A percentile compares a stretch with the other conserved stretches of the same genome.
These are phyloP conservation scores for Nematopogon swammerdamellus DNA, from an alignment of 2,888 invertebrate species.

Conservation along the genomic window DNA sequence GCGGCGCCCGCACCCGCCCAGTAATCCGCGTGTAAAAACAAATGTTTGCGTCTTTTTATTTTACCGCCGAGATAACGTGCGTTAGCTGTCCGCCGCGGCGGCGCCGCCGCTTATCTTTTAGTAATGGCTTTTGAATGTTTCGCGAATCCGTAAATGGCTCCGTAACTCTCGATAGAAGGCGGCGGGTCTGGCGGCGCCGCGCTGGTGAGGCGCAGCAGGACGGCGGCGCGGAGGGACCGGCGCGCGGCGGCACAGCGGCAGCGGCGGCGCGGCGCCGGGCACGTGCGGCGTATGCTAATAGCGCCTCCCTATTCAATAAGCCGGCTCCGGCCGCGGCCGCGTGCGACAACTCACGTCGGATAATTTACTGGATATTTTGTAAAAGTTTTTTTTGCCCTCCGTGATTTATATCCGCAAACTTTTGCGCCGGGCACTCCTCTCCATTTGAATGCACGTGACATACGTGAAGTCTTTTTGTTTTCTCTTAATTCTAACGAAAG, in stretches of 20 bases:
- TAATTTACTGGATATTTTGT: conserved; percentile 58
- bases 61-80: conserved; percentile 3
- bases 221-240: conserved; percentile 11
- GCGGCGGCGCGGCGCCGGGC: conserved; percentile 19
- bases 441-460: conserved; percentile 57
- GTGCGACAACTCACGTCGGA: conserved; percentile 54
- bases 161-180: neutral
- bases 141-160: neutral
- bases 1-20: neutral
- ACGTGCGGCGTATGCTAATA: conserved; percentile 50
- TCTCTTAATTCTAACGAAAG: conserved; percentile 30
- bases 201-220: conserved; percentile 7
- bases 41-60: conserved; percentile 2
- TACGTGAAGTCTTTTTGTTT: conserved; percentile 53
- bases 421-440: conserved; percentile 45
- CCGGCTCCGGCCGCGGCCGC: conserved; percentile 54
- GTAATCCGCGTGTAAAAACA: neutral
- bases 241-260: conserved; percentile 16
- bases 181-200: conserved; percentile 11
- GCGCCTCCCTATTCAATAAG: conserved; percentile 51
- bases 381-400: conserved; percentile 54
- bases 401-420: conserved; percentile 56
- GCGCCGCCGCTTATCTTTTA: neutral
- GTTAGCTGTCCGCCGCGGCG: conserved; percentile 1
- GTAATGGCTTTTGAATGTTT: neutral